phyloP scores from a whole-genome alignment of 2,113 vertebrate genomes.

The Equus quagga region DNA sequence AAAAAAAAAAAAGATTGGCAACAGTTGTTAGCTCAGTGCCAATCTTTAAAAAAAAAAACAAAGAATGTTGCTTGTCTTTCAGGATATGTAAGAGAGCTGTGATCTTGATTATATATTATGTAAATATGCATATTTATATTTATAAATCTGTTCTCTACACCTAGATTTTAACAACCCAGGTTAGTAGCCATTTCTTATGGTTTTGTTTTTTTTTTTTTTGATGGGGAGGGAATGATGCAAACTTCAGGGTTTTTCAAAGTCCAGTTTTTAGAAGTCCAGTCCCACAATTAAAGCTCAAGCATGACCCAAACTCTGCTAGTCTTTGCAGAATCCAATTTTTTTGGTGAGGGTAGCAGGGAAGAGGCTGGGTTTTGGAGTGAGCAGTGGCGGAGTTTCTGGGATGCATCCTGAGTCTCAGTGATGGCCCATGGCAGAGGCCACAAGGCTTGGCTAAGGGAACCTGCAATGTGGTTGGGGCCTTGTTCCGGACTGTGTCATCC shows the following conservation, averaged over 20 bases:
- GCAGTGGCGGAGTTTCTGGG: not conserved
- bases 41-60: too few relatives aligned
- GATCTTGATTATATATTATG: not conserved
- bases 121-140: not conserved
- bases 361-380: not conserved
- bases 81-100: not conserved
- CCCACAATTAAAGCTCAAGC: not conserved
- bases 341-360: not conserved
- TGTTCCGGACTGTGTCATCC: not conserved
- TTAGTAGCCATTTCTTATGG: not conserved
- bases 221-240: not conserved
- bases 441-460: too few relatives aligned
- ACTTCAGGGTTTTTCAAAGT: not conserved
- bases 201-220: not conserved
- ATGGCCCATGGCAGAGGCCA: rapidly evolving
- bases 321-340: not conserved
- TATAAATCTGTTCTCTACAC: not conserved
- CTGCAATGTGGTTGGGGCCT: not conserved
- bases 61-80: not conserved
- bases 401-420: too few relatives aligned
- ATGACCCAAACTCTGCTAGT: not conserved
- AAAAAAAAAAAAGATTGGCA: too few relatives aligned
- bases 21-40: too few relatives aligned
- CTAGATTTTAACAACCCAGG: not conserved
- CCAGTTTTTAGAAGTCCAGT: not conserved